Conservation (phyloP, 2,113 vertebrate genomes). For the Thamnophis sirtalis region DNA sequence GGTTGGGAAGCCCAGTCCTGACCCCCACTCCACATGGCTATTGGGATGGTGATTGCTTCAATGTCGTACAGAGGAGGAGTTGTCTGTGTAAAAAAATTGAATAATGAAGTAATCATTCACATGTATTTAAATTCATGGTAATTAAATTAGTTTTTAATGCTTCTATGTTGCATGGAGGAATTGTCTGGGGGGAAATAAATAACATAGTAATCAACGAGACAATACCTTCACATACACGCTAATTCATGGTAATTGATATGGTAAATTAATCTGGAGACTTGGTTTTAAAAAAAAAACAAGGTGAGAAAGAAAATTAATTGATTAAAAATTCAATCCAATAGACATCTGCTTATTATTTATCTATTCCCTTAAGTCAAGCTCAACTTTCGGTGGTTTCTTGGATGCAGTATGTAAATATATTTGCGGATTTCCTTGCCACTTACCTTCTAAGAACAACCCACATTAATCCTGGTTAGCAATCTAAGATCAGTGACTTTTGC, state of each 20-base stretch:
- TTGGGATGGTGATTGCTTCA: conserved; percentile 56
- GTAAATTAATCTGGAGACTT: background rate
- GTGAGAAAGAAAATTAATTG: background rate
- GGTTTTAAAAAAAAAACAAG: background rate
- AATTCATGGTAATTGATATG: background rate
- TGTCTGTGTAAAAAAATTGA: conserved; percentile 61
- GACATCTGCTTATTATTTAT: background rate
- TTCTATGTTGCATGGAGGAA: conserved; percentile 72
- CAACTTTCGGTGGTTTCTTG: background rate
- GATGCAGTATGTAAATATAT: no score
- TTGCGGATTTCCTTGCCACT: background rate
- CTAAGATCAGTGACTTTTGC: background rate
- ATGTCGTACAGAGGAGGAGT: conserved; percentile 74
- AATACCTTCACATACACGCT: background rate
- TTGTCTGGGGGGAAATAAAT: conserved; percentile 64
- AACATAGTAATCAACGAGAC: background rate
- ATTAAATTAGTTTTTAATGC: background rate
- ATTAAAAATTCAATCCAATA: background rate
- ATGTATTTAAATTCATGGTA: background rate
- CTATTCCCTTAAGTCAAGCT: background rate
- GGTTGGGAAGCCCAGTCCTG: conserved; percentile 65
- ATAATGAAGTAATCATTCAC: background rate
- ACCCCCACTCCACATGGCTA: conserved; percentile 62
- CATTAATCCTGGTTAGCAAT: background rate
- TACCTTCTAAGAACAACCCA: background rate